Conservation (phyloP, 2,797 vertebrate genomes). For the Melanotaenia parkinsoni region DNA sequence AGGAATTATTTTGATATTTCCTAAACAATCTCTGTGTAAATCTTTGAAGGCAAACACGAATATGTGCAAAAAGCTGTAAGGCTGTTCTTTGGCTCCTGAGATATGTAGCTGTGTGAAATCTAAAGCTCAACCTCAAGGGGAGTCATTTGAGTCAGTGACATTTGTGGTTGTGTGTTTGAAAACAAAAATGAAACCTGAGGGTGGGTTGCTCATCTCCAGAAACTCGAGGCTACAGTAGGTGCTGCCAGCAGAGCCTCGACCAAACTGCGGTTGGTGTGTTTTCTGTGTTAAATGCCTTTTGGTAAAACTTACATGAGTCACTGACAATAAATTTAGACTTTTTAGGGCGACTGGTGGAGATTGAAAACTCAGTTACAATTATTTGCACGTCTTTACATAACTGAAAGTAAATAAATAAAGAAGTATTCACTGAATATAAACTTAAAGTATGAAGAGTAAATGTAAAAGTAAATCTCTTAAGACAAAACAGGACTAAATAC, state of each 20-base stretch:
- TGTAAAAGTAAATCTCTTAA: neutral
- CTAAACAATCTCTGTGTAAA: neutral
- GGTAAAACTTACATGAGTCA: neutral
- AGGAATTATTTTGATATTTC: neutral
- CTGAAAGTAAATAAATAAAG: neutral
- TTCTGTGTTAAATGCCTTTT: neutral
- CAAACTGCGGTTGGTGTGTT: neutral
- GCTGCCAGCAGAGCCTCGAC: neutral
- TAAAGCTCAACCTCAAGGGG: constrained; percentile 2
- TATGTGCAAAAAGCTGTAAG: neutral
- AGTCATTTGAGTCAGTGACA: constrained; percentile 17
- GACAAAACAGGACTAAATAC: neutral
- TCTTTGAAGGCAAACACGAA: neutral
- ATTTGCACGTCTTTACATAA: neutral
- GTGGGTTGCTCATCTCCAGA: constrained; percentile 1
- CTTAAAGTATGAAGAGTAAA: neutral
- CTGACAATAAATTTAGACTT: neutral
- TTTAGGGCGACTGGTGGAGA: neutral
- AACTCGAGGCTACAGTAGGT: neutral
- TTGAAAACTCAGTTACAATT: neutral
- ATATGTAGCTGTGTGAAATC: neutral
- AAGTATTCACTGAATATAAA: neutral
- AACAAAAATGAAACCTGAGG: constrained; percentile 20
- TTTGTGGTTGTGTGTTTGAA: constrained; percentile 21
- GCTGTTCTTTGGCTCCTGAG: neutral